Evolutionary conservation across 2,113 vertebrate species (phyloP), one percentile per base, ranked within the genome.

Genomic region (Poecilia latipinna): DNA sequence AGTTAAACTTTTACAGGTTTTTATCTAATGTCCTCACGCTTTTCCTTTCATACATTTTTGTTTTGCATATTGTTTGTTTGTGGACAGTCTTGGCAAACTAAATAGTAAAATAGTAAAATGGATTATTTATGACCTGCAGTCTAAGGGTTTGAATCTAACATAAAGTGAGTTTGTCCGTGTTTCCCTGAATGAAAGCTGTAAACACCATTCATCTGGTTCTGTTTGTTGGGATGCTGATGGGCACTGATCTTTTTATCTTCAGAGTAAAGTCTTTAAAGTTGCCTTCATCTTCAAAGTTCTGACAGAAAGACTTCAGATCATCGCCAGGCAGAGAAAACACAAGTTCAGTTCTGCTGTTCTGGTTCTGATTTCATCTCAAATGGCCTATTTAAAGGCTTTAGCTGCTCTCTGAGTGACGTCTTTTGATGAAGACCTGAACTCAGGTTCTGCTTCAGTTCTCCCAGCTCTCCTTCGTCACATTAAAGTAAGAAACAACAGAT

Each of bases 401-500:
- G 3, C 39, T 44, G 12, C 1, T 8, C 3, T 12, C 37, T 44
- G 12, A 4, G 12, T 28, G 65, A 4, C 42, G 1, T 29, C 15
- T 28, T 4, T 7, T 67, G 65, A 44, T 42, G 35, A 33, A 13
- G 28, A 42, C 1, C 67, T 60, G 68, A 51, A n/a, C n/a, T 61
- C 17, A 3, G 66, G 19, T 17, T 12, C 4, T 4, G 1, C 4
- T 48, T 19, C 17, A 19, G 44, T 48, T 15, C 13, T 48, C 44
- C 44, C 44, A 48, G 44, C 13, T 48, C 44, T 48, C 13, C 44
- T 48, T 48, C 15, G 15, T 48, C 42, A 1, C 66, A 19, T 84
- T 48, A 73, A 15, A 85, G 72, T 54, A 54, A 54, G 51, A 54
- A 80, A 80, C 79, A 78, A 69, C 84, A 74, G 79, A 82, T 77